Conservation (phyloP, 2,797 vertebrate species). For the Diplodus puntazzo region DNA sequence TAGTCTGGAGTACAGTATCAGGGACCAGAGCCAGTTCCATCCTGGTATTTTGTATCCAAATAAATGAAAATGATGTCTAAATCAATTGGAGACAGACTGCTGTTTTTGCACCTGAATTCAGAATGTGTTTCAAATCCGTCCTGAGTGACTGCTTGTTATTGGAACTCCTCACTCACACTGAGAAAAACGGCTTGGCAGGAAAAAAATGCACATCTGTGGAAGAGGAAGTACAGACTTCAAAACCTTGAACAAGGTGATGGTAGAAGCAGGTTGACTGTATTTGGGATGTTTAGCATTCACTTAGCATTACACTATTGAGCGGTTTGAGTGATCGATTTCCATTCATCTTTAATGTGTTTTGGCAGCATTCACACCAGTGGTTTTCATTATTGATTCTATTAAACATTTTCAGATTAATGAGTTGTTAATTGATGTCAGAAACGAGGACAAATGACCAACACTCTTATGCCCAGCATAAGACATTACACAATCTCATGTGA, state of each 20-base stretch:
- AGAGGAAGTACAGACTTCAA: constrained; percentile 9
- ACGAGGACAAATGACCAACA: neutral
- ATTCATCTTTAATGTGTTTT: neutral
- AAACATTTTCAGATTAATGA: neutral
- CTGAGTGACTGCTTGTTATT: constrained; percentile 18
- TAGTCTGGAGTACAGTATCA: constrained; percentile 9
- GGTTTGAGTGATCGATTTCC: neutral
- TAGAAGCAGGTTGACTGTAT: neutral
- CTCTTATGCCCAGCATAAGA: neutral
- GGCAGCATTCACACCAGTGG: neutral
- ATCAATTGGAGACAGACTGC: neutral
- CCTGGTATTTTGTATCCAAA: constrained; percentile 18
- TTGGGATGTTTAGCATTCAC: neutral
- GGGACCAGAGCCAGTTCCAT: constrained; percentile 1
- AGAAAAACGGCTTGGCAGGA: neutral
- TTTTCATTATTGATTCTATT: neutral
- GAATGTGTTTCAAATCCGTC: constrained; percentile 1
- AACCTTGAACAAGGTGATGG: neutral
- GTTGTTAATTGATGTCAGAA: neutral
- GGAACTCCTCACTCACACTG: neutral
- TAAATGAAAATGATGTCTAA: constrained; percentile 17
- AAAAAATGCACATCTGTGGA: constrained; percentile 20
- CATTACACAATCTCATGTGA: neutral
- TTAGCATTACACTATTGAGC: neutral
- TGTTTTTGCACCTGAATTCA: constrained; percentile 27